A percentile compares a stretch with the other conserved stretches of the same genome.
Evolutionary conservation across 2,888 invertebrate genomes (phyloP).

Genomic region (Alloplasta piceator): DNA sequence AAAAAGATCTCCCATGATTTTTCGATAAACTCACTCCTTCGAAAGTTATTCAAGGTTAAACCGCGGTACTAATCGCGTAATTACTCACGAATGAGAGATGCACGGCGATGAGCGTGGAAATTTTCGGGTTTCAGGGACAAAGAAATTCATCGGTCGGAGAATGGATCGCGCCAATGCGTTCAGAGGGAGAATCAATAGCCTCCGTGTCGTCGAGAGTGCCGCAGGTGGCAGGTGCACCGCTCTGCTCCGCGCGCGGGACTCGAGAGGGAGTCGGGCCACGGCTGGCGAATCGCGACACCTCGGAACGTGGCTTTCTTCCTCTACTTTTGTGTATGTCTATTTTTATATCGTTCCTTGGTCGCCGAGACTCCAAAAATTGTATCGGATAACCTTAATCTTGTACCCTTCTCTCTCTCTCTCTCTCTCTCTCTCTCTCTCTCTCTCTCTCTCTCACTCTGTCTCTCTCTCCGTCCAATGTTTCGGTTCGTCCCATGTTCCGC

Average conservation of each 20-base stretch:
- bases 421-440: slow-evolving; percentile 16
- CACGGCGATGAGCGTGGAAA: too few relatives aligned
- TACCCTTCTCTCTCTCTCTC: slow-evolving; percentile 33
- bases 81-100: too few relatives aligned
- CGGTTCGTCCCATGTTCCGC: too few relatives aligned
- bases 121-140: slow-evolving; percentile 40
- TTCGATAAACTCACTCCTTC: too few relatives aligned
- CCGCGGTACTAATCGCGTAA: too few relatives aligned
- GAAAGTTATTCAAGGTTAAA: too few relatives aligned
- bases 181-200: slow-evolving; percentile 43
- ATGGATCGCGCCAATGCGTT: background rate
- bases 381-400: slow-evolving; percentile 53
- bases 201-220: slow-evolving; percentile 9
- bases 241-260: slow-evolving; percentile 39
- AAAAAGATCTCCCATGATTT: too few relatives aligned
- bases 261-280: slow-evolving; percentile 33
- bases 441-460: slow-evolving; percentile 4
- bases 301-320: slow-evolving; percentile 58
- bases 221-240: slow-evolving; percentile 55
- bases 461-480: background rate
- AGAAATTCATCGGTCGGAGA: slow-evolving; percentile 71
- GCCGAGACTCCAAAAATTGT: slow-evolving; percentile 43
- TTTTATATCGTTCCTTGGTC: background rate
- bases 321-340: background rate
- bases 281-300: slow-evolving; percentile 75